These are phyloP conservation scores for Cistogaster globosa DNA, from an alignment of 2,888 invertebrate species.

Conservation along the genomic window DNA sequence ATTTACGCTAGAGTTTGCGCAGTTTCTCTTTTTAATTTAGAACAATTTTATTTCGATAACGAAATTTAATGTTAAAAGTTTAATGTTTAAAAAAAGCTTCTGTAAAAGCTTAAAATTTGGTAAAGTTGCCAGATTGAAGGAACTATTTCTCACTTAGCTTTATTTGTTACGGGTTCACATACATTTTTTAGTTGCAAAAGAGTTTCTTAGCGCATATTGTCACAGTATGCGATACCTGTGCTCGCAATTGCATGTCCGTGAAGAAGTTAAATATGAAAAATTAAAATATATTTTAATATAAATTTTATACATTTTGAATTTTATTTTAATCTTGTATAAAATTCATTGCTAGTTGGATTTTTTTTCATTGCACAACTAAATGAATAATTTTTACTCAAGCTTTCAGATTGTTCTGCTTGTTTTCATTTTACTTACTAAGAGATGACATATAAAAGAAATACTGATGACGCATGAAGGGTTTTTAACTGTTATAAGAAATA, in stretches of 20 bases:
- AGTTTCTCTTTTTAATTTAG: conserved; percentile 9
- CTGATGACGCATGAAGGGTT: no score
- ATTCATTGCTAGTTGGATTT: no score
- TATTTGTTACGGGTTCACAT: neutral
- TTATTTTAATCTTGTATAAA: no score
- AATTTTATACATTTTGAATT: neutral
- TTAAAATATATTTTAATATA: neutral
- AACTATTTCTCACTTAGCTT: neutral
- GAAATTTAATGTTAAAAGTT: conserved; percentile 21
- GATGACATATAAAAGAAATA: no score
- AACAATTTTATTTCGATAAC: conserved; percentile 18
- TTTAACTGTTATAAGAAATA: no score
- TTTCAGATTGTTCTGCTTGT: no score
- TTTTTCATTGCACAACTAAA: no score
- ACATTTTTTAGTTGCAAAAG: neutral
- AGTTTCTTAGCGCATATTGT: neutral
- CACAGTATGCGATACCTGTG: neutral
- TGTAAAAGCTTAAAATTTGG: neutral
- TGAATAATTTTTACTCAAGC: no score
- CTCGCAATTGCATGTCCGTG: neutral
- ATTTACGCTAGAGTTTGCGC: conserved; percentile 42
- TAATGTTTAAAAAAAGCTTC: conserved; percentile 17
- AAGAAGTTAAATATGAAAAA: neutral
- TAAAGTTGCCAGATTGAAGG: conserved; percentile 19
- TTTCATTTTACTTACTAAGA: no score